These are phyloP conservation scores for Antechinus stuartii DNA, from an alignment of 2,113 vertebrate genomes.

Conservation along the genomic window DNA sequence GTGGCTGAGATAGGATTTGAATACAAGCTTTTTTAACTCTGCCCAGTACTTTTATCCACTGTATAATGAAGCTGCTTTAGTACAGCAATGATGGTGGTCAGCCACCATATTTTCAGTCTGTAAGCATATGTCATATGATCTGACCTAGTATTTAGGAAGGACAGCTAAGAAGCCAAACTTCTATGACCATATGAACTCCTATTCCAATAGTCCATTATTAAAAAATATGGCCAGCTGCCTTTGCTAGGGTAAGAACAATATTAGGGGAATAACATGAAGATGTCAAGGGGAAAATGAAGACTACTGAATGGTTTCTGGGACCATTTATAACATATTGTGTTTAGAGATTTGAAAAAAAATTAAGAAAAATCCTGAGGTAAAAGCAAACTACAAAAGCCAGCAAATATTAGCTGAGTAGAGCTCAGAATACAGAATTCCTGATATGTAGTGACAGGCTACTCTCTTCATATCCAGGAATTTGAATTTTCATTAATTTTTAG, in stretches of 20 bases:
- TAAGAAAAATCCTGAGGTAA: not conserved
- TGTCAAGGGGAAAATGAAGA: not conserved
- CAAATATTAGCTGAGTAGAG: not conserved
- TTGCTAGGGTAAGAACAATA: not conserved
- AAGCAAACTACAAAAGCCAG: not conserved
- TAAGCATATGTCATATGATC: not conserved
- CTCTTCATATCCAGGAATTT: not conserved
- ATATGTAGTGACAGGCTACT: not conserved
- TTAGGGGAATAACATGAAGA: not conserved
- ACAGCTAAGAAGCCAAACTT: not conserved
- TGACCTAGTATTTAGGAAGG: not conserved
- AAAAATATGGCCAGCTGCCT: not conserved
- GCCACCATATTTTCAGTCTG: not conserved
- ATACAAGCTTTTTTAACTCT: not conserved
- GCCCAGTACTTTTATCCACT: not conserved
- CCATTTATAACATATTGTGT: not conserved
- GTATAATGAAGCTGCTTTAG: not conserved
- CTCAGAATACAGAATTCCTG: not conserved
- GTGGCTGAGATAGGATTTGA: not conserved
- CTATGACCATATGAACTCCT: not conserved
- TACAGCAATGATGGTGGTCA: not conserved
- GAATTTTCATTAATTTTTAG: not conserved
- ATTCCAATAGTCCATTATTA: not conserved
- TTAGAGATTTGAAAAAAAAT: not conserved
- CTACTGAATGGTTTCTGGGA: not conserved